These are phyloP conservation scores for Drosophila multiciliata DNA, from an alignment of 2,888 invertebrate genomes.

Conservation along the genomic window DNA sequence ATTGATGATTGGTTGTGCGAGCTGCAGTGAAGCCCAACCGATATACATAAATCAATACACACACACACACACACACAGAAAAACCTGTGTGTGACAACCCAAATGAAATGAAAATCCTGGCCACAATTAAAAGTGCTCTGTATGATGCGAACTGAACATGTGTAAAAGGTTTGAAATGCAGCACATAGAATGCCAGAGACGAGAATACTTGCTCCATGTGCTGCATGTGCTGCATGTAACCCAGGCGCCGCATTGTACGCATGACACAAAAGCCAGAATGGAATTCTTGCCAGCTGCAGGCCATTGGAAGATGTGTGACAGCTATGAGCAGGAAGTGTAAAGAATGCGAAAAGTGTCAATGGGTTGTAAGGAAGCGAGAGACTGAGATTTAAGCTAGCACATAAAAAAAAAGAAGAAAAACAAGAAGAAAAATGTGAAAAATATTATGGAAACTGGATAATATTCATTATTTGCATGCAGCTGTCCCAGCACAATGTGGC, in stretches of 20 bases:
- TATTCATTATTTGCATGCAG: conserved; percentile 49
- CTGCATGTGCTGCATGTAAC: conserved; percentile 17
- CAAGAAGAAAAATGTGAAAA: conserved; percentile 26
- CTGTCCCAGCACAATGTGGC: conserved; percentile 51
- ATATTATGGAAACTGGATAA: conserved; percentile 49
- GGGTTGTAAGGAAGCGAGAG: conserved; percentile 1
- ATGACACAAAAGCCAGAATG: conserved; percentile 38
- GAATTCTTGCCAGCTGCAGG: conserved; percentile 37
- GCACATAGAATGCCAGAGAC: conserved; percentile 24
- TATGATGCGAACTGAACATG: conserved; percentile 42
- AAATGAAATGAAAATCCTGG: conserved; percentile 57
- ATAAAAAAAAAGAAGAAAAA: conserved; percentile 1
- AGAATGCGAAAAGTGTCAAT: conserved; percentile 4
- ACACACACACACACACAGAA: conserved; percentile 11
- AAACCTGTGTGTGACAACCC: conserved; percentile 40
- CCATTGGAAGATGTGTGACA: conserved; percentile 63
- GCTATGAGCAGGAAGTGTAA: conserved; percentile 37
- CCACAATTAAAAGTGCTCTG: conserved; percentile 65
- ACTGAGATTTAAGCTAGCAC: conserved; percentile 20
- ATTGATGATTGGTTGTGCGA: conserved; percentile 17
- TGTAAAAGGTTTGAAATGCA: conserved; percentile 31
- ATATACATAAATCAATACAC: conserved; percentile 23
- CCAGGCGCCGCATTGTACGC: conserved; percentile 38
- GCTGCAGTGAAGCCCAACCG: conserved; percentile 1
- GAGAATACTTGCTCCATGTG: background rate